Conservation (phyloP, 1,140 invertebrate genomes). For the Cyclina sinensis region DNA sequence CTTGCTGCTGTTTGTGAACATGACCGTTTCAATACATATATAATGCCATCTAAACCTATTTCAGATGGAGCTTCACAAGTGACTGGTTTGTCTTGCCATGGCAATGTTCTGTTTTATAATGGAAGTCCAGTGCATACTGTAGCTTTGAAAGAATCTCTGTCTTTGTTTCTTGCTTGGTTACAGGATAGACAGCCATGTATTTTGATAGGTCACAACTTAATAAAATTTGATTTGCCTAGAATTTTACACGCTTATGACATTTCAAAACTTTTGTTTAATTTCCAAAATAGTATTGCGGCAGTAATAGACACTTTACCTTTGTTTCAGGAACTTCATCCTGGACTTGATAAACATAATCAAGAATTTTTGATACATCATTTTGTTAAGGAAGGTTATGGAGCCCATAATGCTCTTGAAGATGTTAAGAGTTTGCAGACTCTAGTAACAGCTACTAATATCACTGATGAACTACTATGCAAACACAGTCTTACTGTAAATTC, state of each 20-base stretch:
- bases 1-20: background rate
- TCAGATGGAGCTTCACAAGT: background rate
- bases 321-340: background rate
- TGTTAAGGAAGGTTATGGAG: background rate
- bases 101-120: background rate
- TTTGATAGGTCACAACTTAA: slow-evolving; percentile 27
- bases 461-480: background rate
- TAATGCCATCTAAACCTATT: background rate
- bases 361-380: background rate
- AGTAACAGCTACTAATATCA: background rate
- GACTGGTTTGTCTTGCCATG: slow-evolving; percentile 2
- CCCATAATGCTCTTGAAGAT: slow-evolving; percentile 21
- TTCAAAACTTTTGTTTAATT: background rate
- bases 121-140: background rate
- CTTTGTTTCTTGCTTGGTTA: background rate
- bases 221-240: slow-evolving; percentile 8
- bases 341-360: background rate
- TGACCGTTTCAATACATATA: background rate
- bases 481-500: background rate
- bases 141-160: background rate
- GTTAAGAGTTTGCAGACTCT: background rate
- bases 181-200: background rate
- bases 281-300: background rate
- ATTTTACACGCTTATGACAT: background rate
- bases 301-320: background rate